Percentiles rank a stretch among this genome's conserved stretches.
These are phyloP conservation scores for Chaetorhynchus papuensis DNA, from an alignment of 2,113 vertebrate species.

Conservation along the genomic window DNA sequence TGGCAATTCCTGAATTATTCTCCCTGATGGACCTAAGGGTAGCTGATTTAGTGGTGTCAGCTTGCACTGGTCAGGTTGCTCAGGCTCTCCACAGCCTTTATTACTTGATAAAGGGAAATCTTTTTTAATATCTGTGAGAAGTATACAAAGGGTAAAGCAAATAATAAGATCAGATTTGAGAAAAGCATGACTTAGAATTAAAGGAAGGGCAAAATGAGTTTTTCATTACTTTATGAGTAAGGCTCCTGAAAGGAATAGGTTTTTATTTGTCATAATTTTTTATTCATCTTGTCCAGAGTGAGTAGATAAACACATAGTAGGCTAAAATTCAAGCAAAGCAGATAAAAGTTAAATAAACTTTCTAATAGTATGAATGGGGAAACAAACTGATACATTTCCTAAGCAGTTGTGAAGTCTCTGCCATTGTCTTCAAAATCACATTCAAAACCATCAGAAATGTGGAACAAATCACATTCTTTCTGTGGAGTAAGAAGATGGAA, in stretches of 20 bases:
- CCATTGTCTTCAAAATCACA: neutral
- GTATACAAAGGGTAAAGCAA: neutral
- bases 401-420: neutral
- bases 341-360: neutral
- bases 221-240: neutral
- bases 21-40: neutral
- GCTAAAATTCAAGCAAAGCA: neutral
- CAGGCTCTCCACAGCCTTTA: neutral
- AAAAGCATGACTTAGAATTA: neutral
- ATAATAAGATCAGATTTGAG: neutral
- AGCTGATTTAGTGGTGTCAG: neutral
- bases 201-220: neutral
- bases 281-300: neutral
- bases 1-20: neutral
- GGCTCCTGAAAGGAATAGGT: neutral
- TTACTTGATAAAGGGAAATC: neutral
- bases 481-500: neutral
- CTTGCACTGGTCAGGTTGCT: neutral
- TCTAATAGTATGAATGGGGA: accelerated
- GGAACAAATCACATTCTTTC: neutral
- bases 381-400: neutral
- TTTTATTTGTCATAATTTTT: neutral
- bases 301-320: neutral
- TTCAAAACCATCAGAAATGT: neutral
- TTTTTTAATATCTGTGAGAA: neutral